Conservation (phyloP, 1,140 invertebrate species). For the Formica exsecta region DNA sequence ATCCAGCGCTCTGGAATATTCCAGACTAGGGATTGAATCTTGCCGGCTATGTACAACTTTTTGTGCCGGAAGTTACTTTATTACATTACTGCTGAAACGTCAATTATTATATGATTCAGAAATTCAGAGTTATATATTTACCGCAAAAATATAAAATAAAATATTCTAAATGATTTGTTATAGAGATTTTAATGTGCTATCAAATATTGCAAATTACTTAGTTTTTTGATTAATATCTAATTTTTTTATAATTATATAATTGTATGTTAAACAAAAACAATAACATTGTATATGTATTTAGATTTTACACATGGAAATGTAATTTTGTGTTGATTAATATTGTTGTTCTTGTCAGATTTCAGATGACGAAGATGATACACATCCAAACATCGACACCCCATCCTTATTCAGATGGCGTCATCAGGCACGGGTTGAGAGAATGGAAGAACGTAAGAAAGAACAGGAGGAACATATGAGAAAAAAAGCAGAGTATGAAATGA, state of each 20-base stretch:
- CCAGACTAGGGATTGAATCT: slow-evolving; percentile 46
- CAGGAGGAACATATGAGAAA: slow-evolving; percentile 90
- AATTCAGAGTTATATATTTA: neutral
- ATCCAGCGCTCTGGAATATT: slow-evolving; percentile 71
- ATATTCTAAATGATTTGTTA: neutral
- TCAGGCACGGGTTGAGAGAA: slow-evolving; percentile 97
- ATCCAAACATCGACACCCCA: slow-evolving; percentile 99
- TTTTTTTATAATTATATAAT: too few species aligned
- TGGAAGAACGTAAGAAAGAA: slow-evolving; percentile 95
- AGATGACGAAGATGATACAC: slow-evolving; percentile 99
- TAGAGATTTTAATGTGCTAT: neutral
- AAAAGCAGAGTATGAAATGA: slow-evolving; percentile 87
- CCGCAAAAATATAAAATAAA: neutral
- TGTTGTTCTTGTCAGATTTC: slow-evolving; percentile 91
- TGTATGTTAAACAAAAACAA: neutral
- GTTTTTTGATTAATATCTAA: neutral
- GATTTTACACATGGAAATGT: neutral
- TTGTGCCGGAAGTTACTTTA: neutral
- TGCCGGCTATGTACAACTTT: too few species aligned
- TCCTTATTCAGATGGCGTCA: slow-evolving; percentile 99
- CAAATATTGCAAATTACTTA: neutral
- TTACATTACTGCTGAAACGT: neutral
- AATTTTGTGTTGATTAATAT: slow-evolving; percentile 24
- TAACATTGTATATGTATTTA: neutral
- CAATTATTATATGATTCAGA: neutral